Conservation (phyloP, 2,113 vertebrate genomes). For the Vicugna pacos region DNA sequence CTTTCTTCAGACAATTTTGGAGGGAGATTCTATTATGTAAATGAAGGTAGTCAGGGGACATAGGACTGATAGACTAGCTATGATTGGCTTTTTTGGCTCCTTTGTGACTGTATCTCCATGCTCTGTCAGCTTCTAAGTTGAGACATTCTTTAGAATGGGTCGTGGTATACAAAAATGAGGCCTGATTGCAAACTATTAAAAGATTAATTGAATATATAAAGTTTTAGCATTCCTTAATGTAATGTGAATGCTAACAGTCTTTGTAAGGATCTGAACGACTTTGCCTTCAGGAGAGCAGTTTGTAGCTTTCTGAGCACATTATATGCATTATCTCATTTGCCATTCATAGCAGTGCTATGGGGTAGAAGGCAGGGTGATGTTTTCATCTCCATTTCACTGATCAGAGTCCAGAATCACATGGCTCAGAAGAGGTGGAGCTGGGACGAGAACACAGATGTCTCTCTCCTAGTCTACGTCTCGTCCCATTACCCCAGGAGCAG, state of each 20-base stretch:
- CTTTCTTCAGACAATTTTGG: not conserved
- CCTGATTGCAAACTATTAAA: not conserved
- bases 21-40: not conserved
- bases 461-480: not conserved
- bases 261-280: not conserved
- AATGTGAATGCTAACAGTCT: not conserved
- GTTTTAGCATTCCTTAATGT: conserved; percentile 10
- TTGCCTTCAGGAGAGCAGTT: not conserved
- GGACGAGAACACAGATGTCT: too few relatives aligned
- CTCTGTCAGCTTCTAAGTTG: not conserved
- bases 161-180: not conserved
- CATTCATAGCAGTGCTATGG: not conserved
- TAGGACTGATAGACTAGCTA: not conserved
- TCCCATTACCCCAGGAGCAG: not conserved
- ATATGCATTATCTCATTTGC: not conserved
- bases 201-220: conserved; percentile 16
- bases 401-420: not conserved
- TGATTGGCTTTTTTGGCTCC: not conserved
- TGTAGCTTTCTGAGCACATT: not conserved
- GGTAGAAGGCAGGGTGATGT: not conserved
- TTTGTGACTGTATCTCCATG: conserved; percentile 15
- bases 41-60: not conserved
- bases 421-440: not conserved
- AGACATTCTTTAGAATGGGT: conserved; percentile 2
- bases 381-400: not conserved